phyloP scores from a whole-genome alignment of 2,797 vertebrate genomes.

The Alcedo quadribrachys region DNA sequence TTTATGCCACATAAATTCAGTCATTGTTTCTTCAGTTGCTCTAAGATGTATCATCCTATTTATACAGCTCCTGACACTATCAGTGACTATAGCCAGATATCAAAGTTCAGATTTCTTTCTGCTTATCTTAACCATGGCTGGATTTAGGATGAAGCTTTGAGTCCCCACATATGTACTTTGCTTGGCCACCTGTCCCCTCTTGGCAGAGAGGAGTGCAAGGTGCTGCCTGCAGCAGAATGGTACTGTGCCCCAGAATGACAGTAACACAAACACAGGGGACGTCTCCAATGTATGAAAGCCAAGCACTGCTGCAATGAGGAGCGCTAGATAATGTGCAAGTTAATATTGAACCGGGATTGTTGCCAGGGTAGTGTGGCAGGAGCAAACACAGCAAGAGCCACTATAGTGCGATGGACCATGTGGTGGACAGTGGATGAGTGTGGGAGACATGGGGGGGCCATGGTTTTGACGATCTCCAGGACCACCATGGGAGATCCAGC shows the following conservation, averaged over 20 bases:
- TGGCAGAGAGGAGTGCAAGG: fast-evolving
- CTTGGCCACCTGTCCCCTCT: not conserved
- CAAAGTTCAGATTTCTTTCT: not conserved
- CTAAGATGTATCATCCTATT: not conserved
- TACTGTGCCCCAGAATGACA: fast-evolving
- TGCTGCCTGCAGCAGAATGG: not conserved
- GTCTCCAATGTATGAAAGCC: fast-evolving
- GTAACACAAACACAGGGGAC: not conserved
- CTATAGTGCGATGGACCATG: fast-evolving
- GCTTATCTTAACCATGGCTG: not conserved
- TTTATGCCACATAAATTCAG: not conserved
- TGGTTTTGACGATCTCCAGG: not conserved
- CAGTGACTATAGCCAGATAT: not conserved
- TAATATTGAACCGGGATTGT: not conserved
- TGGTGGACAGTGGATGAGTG: fast-evolving
- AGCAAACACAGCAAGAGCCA: not conserved
- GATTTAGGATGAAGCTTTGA: not conserved
- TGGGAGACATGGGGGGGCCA: not conserved
- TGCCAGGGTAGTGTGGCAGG: not conserved
- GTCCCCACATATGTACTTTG: not conserved
- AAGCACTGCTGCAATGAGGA: not conserved
- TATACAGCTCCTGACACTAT: not conserved
- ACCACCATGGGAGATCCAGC: not conserved
- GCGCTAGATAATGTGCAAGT: fast-evolving
- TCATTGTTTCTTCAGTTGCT: fast-evolving